phyloP scores from a whole-genome alignment of 2,888 invertebrate species.

The Agrypnus murinus region DNA sequence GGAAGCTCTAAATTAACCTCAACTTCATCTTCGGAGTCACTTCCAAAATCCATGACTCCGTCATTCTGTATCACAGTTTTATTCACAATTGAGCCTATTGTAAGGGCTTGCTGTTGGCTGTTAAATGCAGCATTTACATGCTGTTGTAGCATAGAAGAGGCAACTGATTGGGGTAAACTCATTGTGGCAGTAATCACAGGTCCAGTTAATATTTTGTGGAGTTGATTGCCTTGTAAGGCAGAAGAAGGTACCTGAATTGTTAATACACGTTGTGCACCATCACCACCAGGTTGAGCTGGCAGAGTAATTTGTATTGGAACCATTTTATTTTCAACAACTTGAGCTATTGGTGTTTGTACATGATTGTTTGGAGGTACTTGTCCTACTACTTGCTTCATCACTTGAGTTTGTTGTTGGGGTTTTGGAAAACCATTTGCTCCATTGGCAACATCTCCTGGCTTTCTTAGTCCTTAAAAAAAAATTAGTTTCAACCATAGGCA shows the following conservation, averaged over 20 bases:
- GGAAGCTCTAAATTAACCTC: slow-evolving; percentile 5
- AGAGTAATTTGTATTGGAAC: slow-evolving; percentile 84
- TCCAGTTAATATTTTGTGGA: slow-evolving; percentile 85
- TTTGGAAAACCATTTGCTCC: slow-evolving; percentile 64
- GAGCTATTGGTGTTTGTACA: slow-evolving; percentile 60
- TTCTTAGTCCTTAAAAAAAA: slow-evolving; percentile 51
- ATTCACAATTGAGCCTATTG: slow-evolving; percentile 49
- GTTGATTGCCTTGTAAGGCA: slow-evolving; percentile 79
- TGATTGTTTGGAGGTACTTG: slow-evolving; percentile 61
- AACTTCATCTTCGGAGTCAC: slow-evolving; percentile 67
- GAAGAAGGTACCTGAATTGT: slow-evolving; percentile 94
- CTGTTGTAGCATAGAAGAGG: slow-evolving; percentile 89
- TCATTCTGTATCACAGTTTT: slow-evolving; percentile 62
- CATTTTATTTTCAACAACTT: slow-evolving; percentile 71
- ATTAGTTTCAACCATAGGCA: too few relatives aligned
- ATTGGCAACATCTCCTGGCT: slow-evolving; percentile 58
- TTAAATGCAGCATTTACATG: slow-evolving; percentile 86
- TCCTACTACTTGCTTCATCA: slow-evolving; percentile 60
- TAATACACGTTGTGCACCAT: slow-evolving; percentile 79
- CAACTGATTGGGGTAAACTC: slow-evolving; percentile 87
- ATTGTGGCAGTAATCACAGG: slow-evolving; percentile 93
- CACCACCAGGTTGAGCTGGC: slow-evolving; percentile 85
- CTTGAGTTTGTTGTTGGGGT: slow-evolving; percentile 53
- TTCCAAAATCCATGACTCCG: slow-evolving; percentile 51
- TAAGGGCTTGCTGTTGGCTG: slow-evolving; percentile 48